These are phyloP conservation scores for Amazona ochrocephala DNA, from an alignment of 2,797 vertebrate species.

Conservation along the genomic window DNA sequence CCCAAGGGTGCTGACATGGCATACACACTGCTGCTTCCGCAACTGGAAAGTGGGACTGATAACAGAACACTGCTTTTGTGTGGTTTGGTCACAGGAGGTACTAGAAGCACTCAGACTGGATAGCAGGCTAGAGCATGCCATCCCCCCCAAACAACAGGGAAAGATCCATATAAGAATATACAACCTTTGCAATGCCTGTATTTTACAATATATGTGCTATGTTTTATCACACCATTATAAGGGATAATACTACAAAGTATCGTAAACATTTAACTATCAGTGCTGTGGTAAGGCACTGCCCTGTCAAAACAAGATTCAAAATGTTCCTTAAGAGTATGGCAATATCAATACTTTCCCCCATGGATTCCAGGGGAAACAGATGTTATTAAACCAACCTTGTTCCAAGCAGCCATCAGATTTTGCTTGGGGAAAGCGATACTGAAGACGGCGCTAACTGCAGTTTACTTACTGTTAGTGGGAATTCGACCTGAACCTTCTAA, in stretches of 20 bases:
- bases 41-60: not conserved
- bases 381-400: constrained; percentile 59
- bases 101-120: not conserved
- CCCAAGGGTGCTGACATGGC: not conserved
- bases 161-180: not conserved
- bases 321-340: constrained; percentile 29
- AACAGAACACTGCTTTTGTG: not conserved
- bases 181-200: not conserved
- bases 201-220: not conserved
- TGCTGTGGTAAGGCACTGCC: not conserved
- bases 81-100: not conserved
- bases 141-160: not conserved
- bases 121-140: not conserved
- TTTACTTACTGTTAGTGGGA: constrained; percentile 5
- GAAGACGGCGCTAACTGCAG: not conserved
- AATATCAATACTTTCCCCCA: constrained; percentile 34
- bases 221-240: not conserved
- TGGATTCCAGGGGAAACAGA: constrained; percentile 41
- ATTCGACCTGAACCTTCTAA: not conserved
- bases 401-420: constrained; percentile 10
- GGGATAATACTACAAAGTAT: not conserved
- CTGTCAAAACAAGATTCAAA: constrained; percentile 52
- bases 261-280: constrained; percentile 27
- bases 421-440: not conserved
- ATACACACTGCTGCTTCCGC: not conserved